Percentiles rank a stretch among this genome's conserved stretches.
Conservation (phyloP, 2,888 invertebrate species). For the Ariolimax columbianus region DNA sequence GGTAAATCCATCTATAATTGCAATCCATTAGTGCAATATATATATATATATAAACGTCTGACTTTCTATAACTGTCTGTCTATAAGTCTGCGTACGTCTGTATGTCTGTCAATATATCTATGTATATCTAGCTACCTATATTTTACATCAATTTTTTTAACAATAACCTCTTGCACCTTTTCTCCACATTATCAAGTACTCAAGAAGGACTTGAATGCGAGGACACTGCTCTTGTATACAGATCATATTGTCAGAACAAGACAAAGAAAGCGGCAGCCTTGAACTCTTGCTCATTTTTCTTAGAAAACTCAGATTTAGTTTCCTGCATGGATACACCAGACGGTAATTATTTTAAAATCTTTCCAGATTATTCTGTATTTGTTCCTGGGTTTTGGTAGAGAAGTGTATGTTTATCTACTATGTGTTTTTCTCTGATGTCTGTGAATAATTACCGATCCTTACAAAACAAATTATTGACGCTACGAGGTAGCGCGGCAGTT, state of each 20-base stretch:
- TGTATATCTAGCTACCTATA: neutral
- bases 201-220: conserved; percentile 4
- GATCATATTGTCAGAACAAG: neutral
- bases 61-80: neutral
- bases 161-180: neutral
- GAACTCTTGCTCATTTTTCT: conserved; percentile 7
- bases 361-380: too few species aligned
- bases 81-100: neutral
- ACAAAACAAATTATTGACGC: too few species aligned
- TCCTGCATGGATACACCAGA: conserved; percentile 18
- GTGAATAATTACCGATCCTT: too few species aligned
- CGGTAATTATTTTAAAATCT: conserved; percentile 18
- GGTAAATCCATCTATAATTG: neutral
- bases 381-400: too few species aligned
- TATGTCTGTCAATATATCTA: neutral
- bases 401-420: too few species aligned
- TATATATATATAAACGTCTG: neutral
- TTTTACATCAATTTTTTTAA: neutral
- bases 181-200: neutral
- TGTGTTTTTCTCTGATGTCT: too few species aligned
- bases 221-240: neutral
- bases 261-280: neutral
- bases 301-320: conserved; percentile 5
- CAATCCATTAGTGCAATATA: neutral
- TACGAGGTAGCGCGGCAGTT: too few species aligned